Evolutionary conservation across 1,140 invertebrate genomes (phyloP), one percentile per base, ranked within the genome.

Genomic region (Catajapyx aquilonaris): DNA sequence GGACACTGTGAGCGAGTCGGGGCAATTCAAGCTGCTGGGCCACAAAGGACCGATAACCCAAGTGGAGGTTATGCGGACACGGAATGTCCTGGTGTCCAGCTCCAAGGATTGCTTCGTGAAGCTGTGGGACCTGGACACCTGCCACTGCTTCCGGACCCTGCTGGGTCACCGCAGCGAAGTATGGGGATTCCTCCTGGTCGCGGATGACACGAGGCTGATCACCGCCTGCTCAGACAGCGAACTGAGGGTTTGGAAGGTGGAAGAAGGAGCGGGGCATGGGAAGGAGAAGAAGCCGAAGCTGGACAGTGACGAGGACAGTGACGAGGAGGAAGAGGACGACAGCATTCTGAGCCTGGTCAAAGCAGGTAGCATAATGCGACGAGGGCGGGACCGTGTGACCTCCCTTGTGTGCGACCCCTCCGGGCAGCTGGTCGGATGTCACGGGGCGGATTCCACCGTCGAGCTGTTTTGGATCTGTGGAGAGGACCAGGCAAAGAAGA

Each of bases 41-140:
- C 94, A 99, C 56, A 95, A 90, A 62, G 81, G 76, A 20, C 64
- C 72, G 1, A 67, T 99, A n/a, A 98, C 90, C 0, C 73, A 84
- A 60, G 60, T 84, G 0, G 50, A 64, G 9, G 98, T 97, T 52
- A 68, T 94, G 49, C 62, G 69, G 28, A 19, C 3, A 34, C 39
- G 22, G 35, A 75, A 87, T 48, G 71, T 87, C 45, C 51, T 95
- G 11, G 65, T 98, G 7, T 84, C 87, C 44, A 71, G 76, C 35
- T 94, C 88, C 2, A 93, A 87, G 57, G 94, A 99, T 56, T 80
- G 80, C 11, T 84, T 84, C 55, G 69, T 98, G 0, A 97, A 97
- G 53, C 91, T 98, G 53, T 98, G 93, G 93, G 86, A 97, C 62
- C 58, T 97, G 37, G 74, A 83, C 42, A 93, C 81, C 17, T 78